Conservation (phyloP, 2,113 vertebrate species). For the Sialia sialis region DNA sequence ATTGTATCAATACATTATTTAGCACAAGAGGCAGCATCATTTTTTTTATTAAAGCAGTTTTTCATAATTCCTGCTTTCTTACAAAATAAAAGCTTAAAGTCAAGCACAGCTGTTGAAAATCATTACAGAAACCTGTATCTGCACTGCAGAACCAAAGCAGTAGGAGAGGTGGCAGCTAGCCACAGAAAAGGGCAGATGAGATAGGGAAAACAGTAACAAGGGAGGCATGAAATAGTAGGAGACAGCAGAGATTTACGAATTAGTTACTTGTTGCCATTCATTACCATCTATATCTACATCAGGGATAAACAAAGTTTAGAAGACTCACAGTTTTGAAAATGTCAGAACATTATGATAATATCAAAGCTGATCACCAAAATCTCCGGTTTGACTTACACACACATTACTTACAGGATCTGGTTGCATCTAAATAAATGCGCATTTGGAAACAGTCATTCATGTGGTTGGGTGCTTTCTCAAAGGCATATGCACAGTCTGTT, state of each 20-base stretch:
- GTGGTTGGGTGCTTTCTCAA: slow-evolving; percentile 14
- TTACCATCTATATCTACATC: neutral
- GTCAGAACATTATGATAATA: neutral
- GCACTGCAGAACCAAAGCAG: neutral
- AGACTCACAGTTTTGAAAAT: neutral
- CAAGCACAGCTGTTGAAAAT: slow-evolving; percentile 33
- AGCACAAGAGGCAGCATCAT: neutral
- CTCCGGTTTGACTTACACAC: neutral
- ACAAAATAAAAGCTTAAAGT: slow-evolving; percentile 43
- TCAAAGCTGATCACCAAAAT: slow-evolving; percentile 1
- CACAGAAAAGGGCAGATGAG: slow-evolving; percentile 6
- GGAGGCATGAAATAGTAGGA: neutral
- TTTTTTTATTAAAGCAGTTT: slow-evolving; percentile 34
- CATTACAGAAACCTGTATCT: slow-evolving; percentile 15
- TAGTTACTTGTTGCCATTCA: neutral
- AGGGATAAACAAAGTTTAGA: slow-evolving; percentile 18
- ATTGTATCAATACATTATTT: slow-evolving; percentile 16
- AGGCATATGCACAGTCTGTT: slow-evolving; percentile 28
- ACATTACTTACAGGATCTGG: slow-evolving; percentile 1
- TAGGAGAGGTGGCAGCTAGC: slow-evolving; percentile 9
- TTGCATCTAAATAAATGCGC: slow-evolving; percentile 55
- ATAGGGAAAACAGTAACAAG: slow-evolving; percentile 3
- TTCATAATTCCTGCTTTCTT: neutral
- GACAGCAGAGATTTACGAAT: neutral
- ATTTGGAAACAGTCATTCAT: slow-evolving; percentile 54